phyloP scores from a whole-genome alignment of 1,140 invertebrate genomes.

The Nymphalis io region DNA sequence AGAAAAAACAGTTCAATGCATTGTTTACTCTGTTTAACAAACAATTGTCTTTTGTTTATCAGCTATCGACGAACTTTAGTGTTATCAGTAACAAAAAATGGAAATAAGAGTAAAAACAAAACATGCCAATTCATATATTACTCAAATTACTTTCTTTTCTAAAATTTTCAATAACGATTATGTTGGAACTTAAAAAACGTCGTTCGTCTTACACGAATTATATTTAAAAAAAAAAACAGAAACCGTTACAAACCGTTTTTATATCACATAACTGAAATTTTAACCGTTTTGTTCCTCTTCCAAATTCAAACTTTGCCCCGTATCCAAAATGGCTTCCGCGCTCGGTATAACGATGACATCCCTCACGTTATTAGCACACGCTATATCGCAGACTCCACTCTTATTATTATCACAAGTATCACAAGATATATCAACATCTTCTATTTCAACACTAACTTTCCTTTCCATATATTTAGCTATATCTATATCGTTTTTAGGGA shows the following conservation, averaged over 20 bases:
- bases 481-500: constrained; percentile 46
- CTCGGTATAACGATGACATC: constrained; percentile 78
- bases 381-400: constrained; percentile 49
- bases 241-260: background rate
- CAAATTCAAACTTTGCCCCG: constrained; percentile 27
- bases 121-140: too few relatives aligned
- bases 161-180: too few relatives aligned
- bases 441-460: constrained; percentile 46
- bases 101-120: too few relatives aligned
- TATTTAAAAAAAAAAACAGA: too few relatives aligned
- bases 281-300: constrained; percentile 15
- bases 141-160: too few relatives aligned
- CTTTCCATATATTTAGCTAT: constrained; percentile 64
- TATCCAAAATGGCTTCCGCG: constrained; percentile 74
- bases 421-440: constrained; percentile 42
- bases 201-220: too few relatives aligned
- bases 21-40: too few relatives aligned
- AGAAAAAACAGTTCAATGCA: too few relatives aligned
- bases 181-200: too few relatives aligned
- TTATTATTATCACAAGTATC: constrained; percentile 47
- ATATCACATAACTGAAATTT: constrained; percentile 4
- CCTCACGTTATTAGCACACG: constrained; percentile 58
- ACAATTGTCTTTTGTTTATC: too few relatives aligned
- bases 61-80: too few relatives aligned
- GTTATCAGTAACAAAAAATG: too few relatives aligned